Evolutionary conservation across 2,113 vertebrate genomes (phyloP), one percentile per base, ranked within the genome.

Genomic region (Onychostruthus taczanowskii): DNA sequence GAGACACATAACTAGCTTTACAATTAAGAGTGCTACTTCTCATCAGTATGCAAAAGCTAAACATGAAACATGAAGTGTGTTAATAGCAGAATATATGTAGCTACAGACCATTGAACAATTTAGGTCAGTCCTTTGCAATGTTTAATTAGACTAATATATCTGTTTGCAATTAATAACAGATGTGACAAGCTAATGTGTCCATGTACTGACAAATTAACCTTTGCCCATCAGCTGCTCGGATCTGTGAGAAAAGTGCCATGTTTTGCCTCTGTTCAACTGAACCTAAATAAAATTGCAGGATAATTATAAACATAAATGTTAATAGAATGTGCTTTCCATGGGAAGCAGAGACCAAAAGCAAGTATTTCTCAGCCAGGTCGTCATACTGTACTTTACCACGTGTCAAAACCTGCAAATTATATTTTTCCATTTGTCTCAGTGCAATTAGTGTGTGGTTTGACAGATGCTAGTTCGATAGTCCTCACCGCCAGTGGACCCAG

Each of bases 161-260:
- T 99, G 98, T 99, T 99, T 98, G 98, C 98, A 99, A 99, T 99
- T 99, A 99, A 98, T 98, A 99, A 98, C 98, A 98, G 98, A 98
- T 98, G 98, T 98, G 98, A 99, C 98, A 98, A 98, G 98, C 97
- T 98, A 98, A 98, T 98, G 98, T 98, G 98, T 98, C 98, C 98
- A 95, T 98, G 98, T 98, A 97, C 98, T 97, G 98, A 98, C 98
- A 98, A 98, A 98, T 99, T 98, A 99, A 98, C 98, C 98, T 98
- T 98, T 99, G 99, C 99, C 98, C 98, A 98, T 99, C 99, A 99
- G 99, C 99, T 99, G 99, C 98, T 98, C 83, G 97, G 97, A 97
- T 99, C 98, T 98, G 98, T 99, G 99, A 99, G 99, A 99, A 99
- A 98, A 96, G 97, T 97, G 98, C 98, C 98, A 99, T 97, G 96